Evolutionary conservation across 2,797 vertebrate genomes (phyloP).

Genomic region (Syndactyla subalaris): DNA sequence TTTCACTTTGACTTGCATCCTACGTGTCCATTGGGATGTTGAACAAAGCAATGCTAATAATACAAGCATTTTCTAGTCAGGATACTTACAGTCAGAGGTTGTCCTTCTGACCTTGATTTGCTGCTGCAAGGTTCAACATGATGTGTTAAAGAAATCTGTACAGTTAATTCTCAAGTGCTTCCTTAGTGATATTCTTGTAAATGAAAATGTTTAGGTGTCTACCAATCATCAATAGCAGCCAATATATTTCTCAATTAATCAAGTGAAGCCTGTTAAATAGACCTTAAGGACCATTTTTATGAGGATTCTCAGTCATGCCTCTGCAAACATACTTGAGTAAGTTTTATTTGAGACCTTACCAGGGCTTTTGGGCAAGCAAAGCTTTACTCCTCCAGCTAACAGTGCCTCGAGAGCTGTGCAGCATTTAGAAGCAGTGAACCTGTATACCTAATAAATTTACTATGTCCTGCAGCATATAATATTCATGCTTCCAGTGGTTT

Average conservation of each 20-base stretch:
- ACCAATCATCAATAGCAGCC: neutral
- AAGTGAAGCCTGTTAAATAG: neutral
- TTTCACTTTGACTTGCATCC: neutral
- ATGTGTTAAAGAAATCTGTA: neutral
- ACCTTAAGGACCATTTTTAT: neutral
- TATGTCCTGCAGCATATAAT: neutral
- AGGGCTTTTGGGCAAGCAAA: neutral
- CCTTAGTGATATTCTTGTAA: neutral
- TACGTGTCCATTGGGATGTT: neutral
- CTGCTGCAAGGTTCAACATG: neutral
- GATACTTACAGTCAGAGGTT: neutral
- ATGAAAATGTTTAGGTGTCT: neutral
- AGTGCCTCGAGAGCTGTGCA: neutral
- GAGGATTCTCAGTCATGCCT: neutral
- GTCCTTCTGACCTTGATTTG: neutral
- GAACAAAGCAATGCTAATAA: neutral
- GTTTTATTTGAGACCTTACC: neutral
- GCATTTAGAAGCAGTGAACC: neutral
- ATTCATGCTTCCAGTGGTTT: neutral
- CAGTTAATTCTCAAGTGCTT: neutral
- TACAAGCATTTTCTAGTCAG: neutral
- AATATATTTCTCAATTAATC: neutral
- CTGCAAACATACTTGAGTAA: neutral
- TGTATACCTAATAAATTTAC: neutral
- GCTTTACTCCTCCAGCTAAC: neutral